These are phyloP conservation scores for Eciton burchellii DNA, from an alignment of 1,140 invertebrate species.

Conservation along the genomic window DNA sequence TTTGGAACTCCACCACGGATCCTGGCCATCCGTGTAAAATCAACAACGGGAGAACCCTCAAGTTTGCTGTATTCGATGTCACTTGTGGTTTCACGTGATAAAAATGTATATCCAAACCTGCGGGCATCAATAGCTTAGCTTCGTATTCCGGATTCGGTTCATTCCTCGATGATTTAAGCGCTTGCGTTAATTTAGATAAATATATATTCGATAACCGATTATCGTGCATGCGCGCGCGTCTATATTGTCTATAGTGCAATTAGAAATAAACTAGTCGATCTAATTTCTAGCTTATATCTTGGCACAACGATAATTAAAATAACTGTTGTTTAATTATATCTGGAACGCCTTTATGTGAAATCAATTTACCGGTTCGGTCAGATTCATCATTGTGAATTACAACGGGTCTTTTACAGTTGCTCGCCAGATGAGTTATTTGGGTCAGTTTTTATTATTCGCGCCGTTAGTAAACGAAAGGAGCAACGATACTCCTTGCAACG, in stretches of 20 bases:
- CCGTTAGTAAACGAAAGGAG: neutral
- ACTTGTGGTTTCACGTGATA: slow-evolving; percentile 87
- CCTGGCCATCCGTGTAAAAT: slow-evolving; percentile 97
- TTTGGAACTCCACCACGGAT: slow-evolving; percentile 94
- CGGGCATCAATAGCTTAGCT: slow-evolving; percentile 67
- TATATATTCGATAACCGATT: neutral
- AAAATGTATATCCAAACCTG: slow-evolving; percentile 91
- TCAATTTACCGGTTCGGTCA: neutral
- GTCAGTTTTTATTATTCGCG: neutral
- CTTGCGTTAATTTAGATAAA: neutral
- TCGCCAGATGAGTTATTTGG: neutral
- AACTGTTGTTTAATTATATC: neutral
- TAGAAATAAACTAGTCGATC: neutral
- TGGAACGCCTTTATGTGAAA: neutral
- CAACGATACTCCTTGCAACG: too few species aligned
- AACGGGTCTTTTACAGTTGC: slow-evolving; percentile 11
- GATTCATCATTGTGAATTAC: neutral
- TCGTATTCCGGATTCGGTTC: neutral
- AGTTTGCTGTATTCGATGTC: slow-evolving; percentile 81
- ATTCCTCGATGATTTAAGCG: neutral
- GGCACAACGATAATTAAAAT: neutral
- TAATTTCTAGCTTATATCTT: neutral
- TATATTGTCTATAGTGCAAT: neutral
- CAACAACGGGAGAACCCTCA: slow-evolving; percentile 90
- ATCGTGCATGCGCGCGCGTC: neutral